phyloP scores from a whole-genome alignment of 2,797 vertebrate species.

The Cyprinella venusta region DNA sequence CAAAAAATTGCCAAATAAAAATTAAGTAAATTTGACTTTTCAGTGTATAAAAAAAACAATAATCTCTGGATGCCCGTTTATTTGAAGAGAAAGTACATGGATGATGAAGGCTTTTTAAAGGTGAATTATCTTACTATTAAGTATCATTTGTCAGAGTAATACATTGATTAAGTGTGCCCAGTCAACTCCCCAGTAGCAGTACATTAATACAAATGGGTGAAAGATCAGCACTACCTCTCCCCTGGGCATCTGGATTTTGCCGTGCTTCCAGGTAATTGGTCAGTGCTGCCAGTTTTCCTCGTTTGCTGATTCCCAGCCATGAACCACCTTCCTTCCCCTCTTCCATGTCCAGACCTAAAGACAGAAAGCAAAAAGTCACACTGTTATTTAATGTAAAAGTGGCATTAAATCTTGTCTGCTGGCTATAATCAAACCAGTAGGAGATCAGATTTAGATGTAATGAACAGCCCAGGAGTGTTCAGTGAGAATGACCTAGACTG shows the following conservation, averaged over 20 bases:
- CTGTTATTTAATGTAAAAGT: conserved; percentile 12
- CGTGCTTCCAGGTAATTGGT: conserved; percentile 93
- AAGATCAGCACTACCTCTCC: conserved; percentile 82
- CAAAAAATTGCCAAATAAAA: no score
- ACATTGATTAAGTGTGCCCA: conserved; percentile 17
- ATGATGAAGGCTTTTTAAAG: conserved; percentile 16
- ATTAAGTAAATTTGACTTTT: no score
- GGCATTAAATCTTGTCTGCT: conserved; percentile 24
- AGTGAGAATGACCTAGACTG: conserved; percentile 6
- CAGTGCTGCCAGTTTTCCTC: conserved; percentile 89
- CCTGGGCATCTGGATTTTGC: conserved; percentile 82
- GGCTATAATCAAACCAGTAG: conserved; percentile 14
- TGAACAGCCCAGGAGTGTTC: conserved; percentile 1
- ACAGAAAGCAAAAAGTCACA: conserved; percentile 17
- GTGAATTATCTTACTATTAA: conserved; percentile 13
- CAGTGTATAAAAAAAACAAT: neutral
- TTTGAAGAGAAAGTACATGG: neutral
- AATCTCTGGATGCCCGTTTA: neutral
- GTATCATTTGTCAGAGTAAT: conserved; percentile 10
- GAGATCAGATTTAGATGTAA: conserved; percentile 4
- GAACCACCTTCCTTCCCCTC: conserved; percentile 93
- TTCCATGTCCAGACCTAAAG: conserved; percentile 91
- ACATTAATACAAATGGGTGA: conserved; percentile 24
- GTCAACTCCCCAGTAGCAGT: conserved; percentile 9
- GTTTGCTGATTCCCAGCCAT: conserved; percentile 93